A percentile compares a stretch with the other conserved stretches of the same genome.
phyloP scores from a whole-genome alignment of 2,797 vertebrate species.

The Anas acuta region DNA sequence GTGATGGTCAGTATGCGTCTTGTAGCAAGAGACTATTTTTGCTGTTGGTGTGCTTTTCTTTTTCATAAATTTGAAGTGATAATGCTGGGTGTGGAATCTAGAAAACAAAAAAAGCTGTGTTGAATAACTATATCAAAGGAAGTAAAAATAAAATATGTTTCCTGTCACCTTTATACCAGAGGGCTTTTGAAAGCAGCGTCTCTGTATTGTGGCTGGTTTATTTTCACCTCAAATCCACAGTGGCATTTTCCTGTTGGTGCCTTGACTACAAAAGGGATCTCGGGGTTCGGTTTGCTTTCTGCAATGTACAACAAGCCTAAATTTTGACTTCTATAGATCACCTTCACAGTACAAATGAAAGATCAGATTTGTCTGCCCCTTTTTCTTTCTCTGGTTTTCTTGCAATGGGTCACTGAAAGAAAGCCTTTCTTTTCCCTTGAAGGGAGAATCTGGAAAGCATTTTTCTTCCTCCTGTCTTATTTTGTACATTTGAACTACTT shows the following conservation, averaged over 20 bases:
- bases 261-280: not conserved
- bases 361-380: not conserved
- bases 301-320: not conserved
- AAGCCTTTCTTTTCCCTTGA: not conserved
- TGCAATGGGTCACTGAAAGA: conserved; percentile 40
- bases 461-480: conserved; percentile 49
- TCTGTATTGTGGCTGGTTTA: not conserved
- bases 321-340: conserved; percentile 25
- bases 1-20: not conserved
- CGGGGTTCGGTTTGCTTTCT: not conserved
- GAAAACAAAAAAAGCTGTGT: not conserved
- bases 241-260: not conserved
- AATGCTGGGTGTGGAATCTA: not conserved
- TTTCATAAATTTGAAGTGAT: not conserved
- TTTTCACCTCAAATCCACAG: not conserved
- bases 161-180: not conserved
- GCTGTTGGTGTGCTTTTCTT: not conserved
- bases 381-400: conserved; percentile 38
- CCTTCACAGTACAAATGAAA: not conserved
- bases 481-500: conserved; percentile 62
- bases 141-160: not conserved
- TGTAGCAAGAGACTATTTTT: not conserved
- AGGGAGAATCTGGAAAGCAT: conserved; percentile 38
- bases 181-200: not conserved
- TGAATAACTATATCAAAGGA: not conserved